Percentiles rank a stretch among this genome's conserved stretches.
These are phyloP conservation scores for Sinosuthora webbiana DNA, from an alignment of 2,113 vertebrate genomes.

Conservation along the genomic window DNA sequence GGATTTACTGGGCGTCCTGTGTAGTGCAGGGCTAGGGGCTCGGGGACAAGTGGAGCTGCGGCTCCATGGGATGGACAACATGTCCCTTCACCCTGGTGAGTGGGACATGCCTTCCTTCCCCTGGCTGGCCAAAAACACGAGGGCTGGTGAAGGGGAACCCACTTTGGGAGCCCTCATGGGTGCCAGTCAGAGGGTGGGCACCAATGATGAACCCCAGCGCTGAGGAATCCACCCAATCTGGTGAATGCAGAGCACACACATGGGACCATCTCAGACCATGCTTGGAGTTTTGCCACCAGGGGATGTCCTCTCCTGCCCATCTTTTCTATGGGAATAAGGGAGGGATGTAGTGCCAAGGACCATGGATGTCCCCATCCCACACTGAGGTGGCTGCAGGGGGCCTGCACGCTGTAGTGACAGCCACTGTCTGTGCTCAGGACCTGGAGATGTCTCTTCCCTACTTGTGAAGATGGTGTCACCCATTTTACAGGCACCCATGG, in stretches of 20 bases:
- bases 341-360: background rate
- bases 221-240: background rate
- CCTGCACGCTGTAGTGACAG: background rate
- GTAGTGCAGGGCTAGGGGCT: background rate
- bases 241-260: accelerated
- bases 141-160: background rate
- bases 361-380: no score
- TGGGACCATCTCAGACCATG: accelerated
- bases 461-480: background rate
- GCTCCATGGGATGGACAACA: accelerated
- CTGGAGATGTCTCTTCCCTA: background rate
- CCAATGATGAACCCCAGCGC: background rate
- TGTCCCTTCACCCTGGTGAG: accelerated
- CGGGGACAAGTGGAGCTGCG: background rate
- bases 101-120: background rate
- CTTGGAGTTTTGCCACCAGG: background rate
- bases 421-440: background rate
- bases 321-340: background rate
- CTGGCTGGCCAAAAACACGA: accelerated
- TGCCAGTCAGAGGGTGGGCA: background rate
- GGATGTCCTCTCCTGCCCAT: background rate
- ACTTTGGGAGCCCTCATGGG: accelerated
- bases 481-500: accelerated
- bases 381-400: background rate
- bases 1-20: background rate